A percentile compares a stretch with the other conserved stretches of the same genome.
Conservation (phyloP, 2,113 vertebrate genomes). For the Zosterops lateralis region DNA sequence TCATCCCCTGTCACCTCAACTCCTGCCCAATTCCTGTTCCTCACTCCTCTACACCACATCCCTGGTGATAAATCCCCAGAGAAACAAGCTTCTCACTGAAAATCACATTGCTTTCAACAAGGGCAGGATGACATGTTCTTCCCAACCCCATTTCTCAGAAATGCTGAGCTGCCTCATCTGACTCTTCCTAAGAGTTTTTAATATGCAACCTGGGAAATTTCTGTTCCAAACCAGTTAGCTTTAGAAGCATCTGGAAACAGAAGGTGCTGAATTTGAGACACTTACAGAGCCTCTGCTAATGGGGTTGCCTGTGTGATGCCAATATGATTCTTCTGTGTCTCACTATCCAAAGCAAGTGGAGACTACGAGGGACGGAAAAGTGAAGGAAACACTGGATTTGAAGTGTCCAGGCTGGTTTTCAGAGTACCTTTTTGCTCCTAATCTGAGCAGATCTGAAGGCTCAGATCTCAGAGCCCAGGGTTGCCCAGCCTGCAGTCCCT, state of each 20-base stretch:
- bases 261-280: neutral
- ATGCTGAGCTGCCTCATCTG: neutral
- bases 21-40: neutral
- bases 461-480: neutral
- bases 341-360: neutral
- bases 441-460: neutral
- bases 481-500: neutral
- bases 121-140: neutral
- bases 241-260: neutral
- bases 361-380: neutral
- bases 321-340: neutral
- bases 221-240: neutral
- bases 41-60: neutral
- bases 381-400: neutral
- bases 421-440: neutral
- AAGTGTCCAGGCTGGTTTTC: neutral
- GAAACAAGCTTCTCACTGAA: rapidly evolving
- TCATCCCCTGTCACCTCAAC: neutral
- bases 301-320: rapidly evolving
- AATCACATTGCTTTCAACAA: neutral
- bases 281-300: neutral
- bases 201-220: neutral
- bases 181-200: neutral
- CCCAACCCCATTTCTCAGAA: neutral
- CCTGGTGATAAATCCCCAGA: neutral